Conservation (phyloP, 2,888 invertebrate genomes). For the Drosophila paramelanica region DNA sequence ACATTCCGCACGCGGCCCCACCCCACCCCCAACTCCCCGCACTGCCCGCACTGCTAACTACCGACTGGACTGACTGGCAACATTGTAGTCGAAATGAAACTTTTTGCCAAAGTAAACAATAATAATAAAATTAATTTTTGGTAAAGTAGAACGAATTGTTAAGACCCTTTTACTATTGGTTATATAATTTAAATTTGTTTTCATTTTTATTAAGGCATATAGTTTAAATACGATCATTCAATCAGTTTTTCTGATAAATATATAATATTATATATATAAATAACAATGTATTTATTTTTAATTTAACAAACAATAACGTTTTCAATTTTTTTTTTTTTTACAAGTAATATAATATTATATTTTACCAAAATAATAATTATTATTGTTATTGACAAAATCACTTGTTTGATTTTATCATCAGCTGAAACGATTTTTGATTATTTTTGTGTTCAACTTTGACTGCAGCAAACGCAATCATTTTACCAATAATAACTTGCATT, state of each 20-base stretch:
- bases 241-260: too few species aligned
- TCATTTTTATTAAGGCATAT: too few species aligned
- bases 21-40: not conserved
- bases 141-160: slow-evolving; percentile 13
- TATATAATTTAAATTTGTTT: too few species aligned
- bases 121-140: slow-evolving; percentile 35
- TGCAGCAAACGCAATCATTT: slow-evolving; percentile 21
- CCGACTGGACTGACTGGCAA: slow-evolving; percentile 47
- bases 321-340: too few species aligned
- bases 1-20: slow-evolving; percentile 22
- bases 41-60: slow-evolving; percentile 30
- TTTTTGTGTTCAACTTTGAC: not conserved
- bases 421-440: not conserved
- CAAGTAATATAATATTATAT: too few species aligned
- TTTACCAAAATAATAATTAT: too few species aligned
- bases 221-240: too few species aligned
- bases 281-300: too few species aligned
- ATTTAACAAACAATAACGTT: too few species aligned
- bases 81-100: slow-evolving; percentile 62
- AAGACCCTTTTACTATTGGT: slow-evolving; percentile 15
- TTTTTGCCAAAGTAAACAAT: slow-evolving; percentile 66
- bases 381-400: too few species aligned
- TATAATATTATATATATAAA: too few species aligned
- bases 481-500: slow-evolving; percentile 17
- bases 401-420: not conserved